A percentile compares a stretch with the other conserved stretches of the same genome.
Evolutionary conservation across 1,140 invertebrate species (phyloP).

Genomic region (Apis dorsata): DNA sequence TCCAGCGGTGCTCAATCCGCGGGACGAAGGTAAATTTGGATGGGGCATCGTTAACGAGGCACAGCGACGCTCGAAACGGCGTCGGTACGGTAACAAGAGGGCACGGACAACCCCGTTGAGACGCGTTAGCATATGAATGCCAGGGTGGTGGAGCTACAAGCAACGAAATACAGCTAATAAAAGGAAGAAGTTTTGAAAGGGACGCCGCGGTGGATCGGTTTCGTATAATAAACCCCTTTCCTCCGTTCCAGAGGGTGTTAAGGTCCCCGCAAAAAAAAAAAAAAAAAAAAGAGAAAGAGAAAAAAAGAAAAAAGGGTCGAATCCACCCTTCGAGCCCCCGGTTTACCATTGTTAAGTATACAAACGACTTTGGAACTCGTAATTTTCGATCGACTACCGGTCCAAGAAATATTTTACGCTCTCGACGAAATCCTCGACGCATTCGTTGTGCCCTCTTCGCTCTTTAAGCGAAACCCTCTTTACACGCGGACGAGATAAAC

Average conservation of each 20-base stretch:
- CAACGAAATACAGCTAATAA: slow-evolving; percentile 66
- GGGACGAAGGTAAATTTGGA: slow-evolving; percentile 53
- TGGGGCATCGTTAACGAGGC: slow-evolving; percentile 56
- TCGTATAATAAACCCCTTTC: slow-evolving; percentile 65
- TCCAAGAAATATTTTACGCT: slow-evolving; percentile 45
- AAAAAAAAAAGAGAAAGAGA: no score
- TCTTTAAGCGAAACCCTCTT: slow-evolving; percentile 35
- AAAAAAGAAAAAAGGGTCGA: slow-evolving; percentile 49
- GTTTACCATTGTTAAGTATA: slow-evolving; percentile 31
- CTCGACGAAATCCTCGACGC: slow-evolving; percentile 31
- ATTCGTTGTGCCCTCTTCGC: neutral
- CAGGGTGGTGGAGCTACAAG: slow-evolving; percentile 53
- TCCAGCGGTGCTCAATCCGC: slow-evolving; percentile 60
- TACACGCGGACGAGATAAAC: neutral
- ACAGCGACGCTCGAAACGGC: slow-evolving; percentile 51
- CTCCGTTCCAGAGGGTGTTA: slow-evolving; percentile 57
- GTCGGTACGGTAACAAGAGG: slow-evolving; percentile 58
- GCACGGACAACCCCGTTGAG: slow-evolving; percentile 58
- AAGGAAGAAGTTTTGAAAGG: slow-evolving; percentile 60
- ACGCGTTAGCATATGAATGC: slow-evolving; percentile 71
- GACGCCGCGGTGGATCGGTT: slow-evolving; percentile 65
- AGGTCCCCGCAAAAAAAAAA: slow-evolving; percentile 55
- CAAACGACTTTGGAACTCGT: slow-evolving; percentile 49
- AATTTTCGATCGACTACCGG: slow-evolving; percentile 35
- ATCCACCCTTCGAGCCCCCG: slow-evolving; percentile 45